Evolutionary conservation across 1,140 invertebrate species (phyloP).

Genomic region (Aphis craccivora): DNA sequence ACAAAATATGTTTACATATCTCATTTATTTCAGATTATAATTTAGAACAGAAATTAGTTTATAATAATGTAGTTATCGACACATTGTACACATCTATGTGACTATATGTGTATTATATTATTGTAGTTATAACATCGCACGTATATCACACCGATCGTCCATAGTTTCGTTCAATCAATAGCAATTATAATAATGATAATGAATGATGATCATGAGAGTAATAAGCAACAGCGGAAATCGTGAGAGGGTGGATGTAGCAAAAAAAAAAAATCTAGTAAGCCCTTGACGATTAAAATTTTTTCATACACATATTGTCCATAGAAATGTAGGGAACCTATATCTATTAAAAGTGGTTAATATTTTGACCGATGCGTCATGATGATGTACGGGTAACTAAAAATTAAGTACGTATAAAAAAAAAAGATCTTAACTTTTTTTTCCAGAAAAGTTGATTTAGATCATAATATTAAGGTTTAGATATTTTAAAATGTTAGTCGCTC

Average conservation of each 20-base stretch:
- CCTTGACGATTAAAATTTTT: background rate
- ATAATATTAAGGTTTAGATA: too few relatives aligned
- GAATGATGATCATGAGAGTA: background rate
- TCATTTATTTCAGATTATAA: slow-evolving; percentile 23
- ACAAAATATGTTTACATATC: slow-evolving; percentile 19
- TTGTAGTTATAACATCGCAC: background rate
- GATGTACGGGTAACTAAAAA: too few relatives aligned
- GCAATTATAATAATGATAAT: background rate
- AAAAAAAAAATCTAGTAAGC: background rate
- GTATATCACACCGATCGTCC: background rate
- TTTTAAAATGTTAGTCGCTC: background rate
- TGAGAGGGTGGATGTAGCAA: background rate
- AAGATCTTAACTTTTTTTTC: background rate
- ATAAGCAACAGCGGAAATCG: background rate
- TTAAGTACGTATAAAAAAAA: too few relatives aligned
- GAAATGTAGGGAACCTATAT: background rate
- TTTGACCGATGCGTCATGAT: background rate
- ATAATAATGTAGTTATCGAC: slow-evolving; percentile 15
- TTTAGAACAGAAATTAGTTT: slow-evolving; percentile 31
- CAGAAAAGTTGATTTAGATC: background rate
- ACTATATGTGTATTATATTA: background rate
- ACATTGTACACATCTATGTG: slow-evolving; percentile 9
- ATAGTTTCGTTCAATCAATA: background rate
- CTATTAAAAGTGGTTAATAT: background rate
- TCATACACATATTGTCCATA: background rate